These are phyloP conservation scores for Anthonomus grandis DNA, from an alignment of 1,140 invertebrate species.

Conservation along the genomic window DNA sequence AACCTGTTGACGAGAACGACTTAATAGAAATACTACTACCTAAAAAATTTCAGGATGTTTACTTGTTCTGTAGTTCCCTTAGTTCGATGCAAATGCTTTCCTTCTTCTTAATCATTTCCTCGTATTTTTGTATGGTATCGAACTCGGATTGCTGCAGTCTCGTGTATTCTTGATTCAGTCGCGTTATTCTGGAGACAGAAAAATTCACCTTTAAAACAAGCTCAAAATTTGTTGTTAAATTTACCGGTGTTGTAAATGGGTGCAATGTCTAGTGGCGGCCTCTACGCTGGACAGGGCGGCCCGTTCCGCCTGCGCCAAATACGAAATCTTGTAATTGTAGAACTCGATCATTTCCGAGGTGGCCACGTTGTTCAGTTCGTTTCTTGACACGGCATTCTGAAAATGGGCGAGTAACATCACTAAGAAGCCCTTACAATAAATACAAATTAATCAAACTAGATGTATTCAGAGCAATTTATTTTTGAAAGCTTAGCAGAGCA, in stretches of 20 bases:
- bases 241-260: slow-evolving; percentile 51
- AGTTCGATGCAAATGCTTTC: slow-evolving; percentile 22
- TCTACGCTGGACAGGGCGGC: slow-evolving; percentile 53
- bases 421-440: too few species aligned
- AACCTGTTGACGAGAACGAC: slow-evolving; percentile 1
- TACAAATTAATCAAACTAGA: too few species aligned
- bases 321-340: slow-evolving; percentile 63
- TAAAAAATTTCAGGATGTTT: slow-evolving; percentile 5
- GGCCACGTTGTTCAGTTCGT: slow-evolving; percentile 31
- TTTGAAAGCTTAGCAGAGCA: too few species aligned
- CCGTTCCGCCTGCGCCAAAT: slow-evolving; percentile 54
- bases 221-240: background rate
- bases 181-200: slow-evolving; percentile 39
- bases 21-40: background rate
- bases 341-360: slow-evolving; percentile 68
- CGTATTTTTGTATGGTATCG: slow-evolving; percentile 52
- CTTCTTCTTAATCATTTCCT: slow-evolving; percentile 40
- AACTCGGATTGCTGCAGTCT: slow-evolving; percentile 54
- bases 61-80: slow-evolving; percentile 26
- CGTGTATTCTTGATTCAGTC: slow-evolving; percentile 51
- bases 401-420: background rate
- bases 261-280: slow-evolving; percentile 52
- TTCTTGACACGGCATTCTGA: slow-evolving; percentile 12
- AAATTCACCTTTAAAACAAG: background rate
- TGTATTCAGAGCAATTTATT: too few species aligned